Conservation (phyloP, 2,888 invertebrate genomes). For the Sphecodes monilicornis region DNA sequence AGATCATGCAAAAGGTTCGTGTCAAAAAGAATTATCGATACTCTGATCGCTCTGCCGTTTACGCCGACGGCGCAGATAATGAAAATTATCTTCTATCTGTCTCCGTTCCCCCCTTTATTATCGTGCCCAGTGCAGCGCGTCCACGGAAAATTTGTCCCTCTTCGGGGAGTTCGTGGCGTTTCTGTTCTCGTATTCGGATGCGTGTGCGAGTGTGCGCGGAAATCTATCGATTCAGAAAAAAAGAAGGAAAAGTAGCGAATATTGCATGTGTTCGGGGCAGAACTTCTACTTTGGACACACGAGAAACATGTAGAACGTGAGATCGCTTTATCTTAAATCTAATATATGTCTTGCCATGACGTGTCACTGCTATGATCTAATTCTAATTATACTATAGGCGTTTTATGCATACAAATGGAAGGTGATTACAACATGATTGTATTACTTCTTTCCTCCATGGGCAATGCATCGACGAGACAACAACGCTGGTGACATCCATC, state of each 20-base stretch:
- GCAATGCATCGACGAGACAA: constrained; percentile 18
- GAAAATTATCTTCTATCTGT: constrained; percentile 32
- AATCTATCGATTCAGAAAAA: background rate
- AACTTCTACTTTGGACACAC: constrained; percentile 15
- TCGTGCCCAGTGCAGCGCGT: background rate
- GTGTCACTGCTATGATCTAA: constrained; percentile 29
- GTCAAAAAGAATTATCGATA: constrained; percentile 37
- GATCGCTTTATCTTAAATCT: background rate
- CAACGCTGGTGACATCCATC: background rate
- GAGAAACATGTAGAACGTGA: constrained; percentile 30
- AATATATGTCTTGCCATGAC: background rate
- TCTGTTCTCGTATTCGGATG: background rate
- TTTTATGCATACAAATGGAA: constrained; percentile 27
- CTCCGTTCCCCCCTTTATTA: background rate
- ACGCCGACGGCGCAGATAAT: background rate
- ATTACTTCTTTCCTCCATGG: constrained; percentile 11
- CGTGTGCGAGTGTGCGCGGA: background rate
- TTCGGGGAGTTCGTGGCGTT: background rate
- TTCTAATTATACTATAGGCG: constrained; percentile 2
- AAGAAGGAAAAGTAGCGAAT: background rate
- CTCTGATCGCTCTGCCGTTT: background rate
- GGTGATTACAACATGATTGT: constrained; percentile 25
- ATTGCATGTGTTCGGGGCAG: constrained; percentile 1
- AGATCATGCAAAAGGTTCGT: constrained; percentile 65
- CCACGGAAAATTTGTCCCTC: background rate